Base-by-base conservation (phyloP, 1,140 invertebrate genomes). In the Drosophila sucinea region DNA sequence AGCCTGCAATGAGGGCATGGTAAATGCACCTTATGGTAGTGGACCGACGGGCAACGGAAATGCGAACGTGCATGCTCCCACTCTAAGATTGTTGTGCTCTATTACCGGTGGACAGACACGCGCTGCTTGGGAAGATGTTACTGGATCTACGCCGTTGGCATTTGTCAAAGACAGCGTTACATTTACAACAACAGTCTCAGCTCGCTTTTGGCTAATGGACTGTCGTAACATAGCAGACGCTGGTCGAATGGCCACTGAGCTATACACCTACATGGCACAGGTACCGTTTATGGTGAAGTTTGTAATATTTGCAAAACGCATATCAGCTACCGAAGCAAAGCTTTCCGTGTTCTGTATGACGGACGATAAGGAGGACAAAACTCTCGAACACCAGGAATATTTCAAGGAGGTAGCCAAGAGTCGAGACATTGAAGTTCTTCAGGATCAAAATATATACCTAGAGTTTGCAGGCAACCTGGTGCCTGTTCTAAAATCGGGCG, bases 141-240 rank as follows among this genome's bases (percentile, higher is more conserved):
- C 99, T 4, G 98, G 98, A 33, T 98, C 98, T 51, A 99, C 98
- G 2, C 98, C 98, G 1, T 93, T 99, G 40, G 98, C 98, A 0
- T 99, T 99, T 92, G 97, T 99, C 78, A 99, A 99, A 82, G 98
- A 99, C 91, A 98, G 97, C 91, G 98, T 99, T 0, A 99, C 98
- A 11, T 99, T 99, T 92, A 99, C 99, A 0, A 99, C 99, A 0
- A 99, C 98, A 3, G 98, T 99, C 0, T 99, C 99, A 1, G 99
- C 99, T n/a, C 94, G 98, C 85, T 99, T 99, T 93, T 99, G 99
- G 98, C 93, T 99, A 29, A 99, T 99, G 95, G 99, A 99, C 92
- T 99, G 98, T 90, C 95, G 99, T 81, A 99, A 99, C 92, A 95
- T 99, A 23, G 94, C 95, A 60, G 98, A 99, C 91, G 98, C 98